Base-by-base conservation (phyloP, 1,140 invertebrate genomes). In the Semibalanus balanoides region DNA sequence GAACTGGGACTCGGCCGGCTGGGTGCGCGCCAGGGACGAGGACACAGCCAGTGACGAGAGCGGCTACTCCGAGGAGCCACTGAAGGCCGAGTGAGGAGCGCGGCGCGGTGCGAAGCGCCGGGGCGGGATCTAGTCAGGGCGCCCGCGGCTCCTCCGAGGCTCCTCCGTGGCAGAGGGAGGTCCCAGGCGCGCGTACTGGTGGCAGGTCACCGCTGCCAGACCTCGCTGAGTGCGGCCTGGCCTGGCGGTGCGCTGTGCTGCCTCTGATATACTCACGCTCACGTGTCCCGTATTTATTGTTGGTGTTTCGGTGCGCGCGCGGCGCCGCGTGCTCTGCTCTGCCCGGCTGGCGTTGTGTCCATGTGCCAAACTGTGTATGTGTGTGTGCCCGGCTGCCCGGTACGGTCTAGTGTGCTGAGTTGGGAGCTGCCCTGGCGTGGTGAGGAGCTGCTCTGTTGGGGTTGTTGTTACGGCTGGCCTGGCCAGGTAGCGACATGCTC, bases 11-110 rank as follows among this genome's bases (percentile, higher is more conserved):
- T 28, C 28, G 69, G 17, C 11, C 51, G 51, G 14, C 51, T 64
- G 51, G 51, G 51, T 25, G 22, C 11, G 22, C 1, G 14, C 22
- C 1, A 7, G 11, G 7, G 51, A 64, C 14, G 70, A 72, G 29
- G 70, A 72, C 70, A 29, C 70, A 5, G n/a, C 70, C 70, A 72
- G 70, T 30, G 70, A 72, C 29, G 70, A 72, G 70, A 72, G 70
- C 70, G 70, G 70, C 7, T 72, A 72, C 29, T 72, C 70, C 0
- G 70, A 72, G n/a, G 70, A 72, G 51, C 51, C 51, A 19, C 51
- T 64, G 11, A 64, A 64, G 51, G 51, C 14, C 51, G 51, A 64
- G 51, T 64, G 51, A 64, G 35, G 35, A 17, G 35, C 35, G 5
- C 51, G 11, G 14, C 51, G 51, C 51, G 1, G 11, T 19, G 14